Evolutionary conservation across 1,140 invertebrate species (phyloP), one percentile per base, ranked within the genome.

Genomic region (Philotrypesis tridentata): DNA sequence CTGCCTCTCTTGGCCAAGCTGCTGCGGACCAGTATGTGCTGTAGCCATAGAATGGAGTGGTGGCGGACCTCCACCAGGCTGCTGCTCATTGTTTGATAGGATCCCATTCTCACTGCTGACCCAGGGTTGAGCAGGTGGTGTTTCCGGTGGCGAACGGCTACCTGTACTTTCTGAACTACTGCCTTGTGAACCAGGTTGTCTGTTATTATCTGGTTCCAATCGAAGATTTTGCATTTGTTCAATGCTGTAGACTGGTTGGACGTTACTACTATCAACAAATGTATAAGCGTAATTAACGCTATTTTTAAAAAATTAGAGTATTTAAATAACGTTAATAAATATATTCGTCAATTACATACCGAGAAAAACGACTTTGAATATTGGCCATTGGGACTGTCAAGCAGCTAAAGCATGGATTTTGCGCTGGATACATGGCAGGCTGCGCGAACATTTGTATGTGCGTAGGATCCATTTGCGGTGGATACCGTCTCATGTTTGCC

Each of bases 81-180:
- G 89, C 78, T 77, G 60, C 60, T 77, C 29, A 12, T 33, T 14
- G 5, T 23, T 40, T 11, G 86, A 84, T 1, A 79, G 67, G 1
- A 12, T 61, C 37, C 40, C 48, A 82, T 63, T 72, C 11, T 82
- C 84, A 31, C 74, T 87, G 33, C 85, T 83, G 43, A 87, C 72
- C 91, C 91, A 92, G 0, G 88, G 88, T 2, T 82, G 88, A 7
- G 89, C 91, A 23, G 94, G 93, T 55, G 94, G 94, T 3, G 94
- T 95, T 70, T 94, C 94, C 0, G 94, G 93, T 0, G 94, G 93
- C 40, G 92, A 93, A 71, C 92, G 91, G 83, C 93, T 93, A 71
- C 92, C 91, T 65, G 91, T 93, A 85, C 93, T 93, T 23, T 93
- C 93, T 0, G 93, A 94, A 85, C 93, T 93, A 83, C 93, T 93